These are phyloP conservation scores for Gymnocephalus cernua DNA, from an alignment of 2,113 vertebrate species.

Conservation along the genomic window DNA sequence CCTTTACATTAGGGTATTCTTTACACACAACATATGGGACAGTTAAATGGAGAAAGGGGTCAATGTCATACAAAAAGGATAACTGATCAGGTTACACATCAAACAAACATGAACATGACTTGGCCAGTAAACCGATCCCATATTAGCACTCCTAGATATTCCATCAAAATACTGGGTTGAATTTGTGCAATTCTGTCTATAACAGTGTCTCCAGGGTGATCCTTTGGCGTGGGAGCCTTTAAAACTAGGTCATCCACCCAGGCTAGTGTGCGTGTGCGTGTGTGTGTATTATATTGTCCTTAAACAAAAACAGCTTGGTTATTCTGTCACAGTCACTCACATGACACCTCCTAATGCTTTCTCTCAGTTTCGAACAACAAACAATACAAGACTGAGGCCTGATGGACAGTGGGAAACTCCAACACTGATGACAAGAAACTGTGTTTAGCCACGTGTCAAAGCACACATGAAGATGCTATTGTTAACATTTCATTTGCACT, in stretches of 20 bases:
- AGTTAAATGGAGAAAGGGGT: slow-evolving; percentile 2
- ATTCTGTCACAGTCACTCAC: slow-evolving; percentile 47
- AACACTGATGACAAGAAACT: slow-evolving; percentile 29
- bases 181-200: background rate
- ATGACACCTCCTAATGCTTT: slow-evolving; percentile 40
- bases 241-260: slow-evolving; percentile 50
- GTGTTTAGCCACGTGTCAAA: background rate
- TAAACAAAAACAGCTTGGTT: slow-evolving; percentile 51
- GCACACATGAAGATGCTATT: slow-evolving; percentile 34
- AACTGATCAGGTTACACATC: slow-evolving; percentile 33
- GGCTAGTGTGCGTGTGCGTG: background rate
- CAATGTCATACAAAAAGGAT: slow-evolving; percentile 14
- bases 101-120: slow-evolving; percentile 6
- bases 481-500: slow-evolving; percentile 65
- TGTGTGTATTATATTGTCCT: slow-evolving; percentile 32
- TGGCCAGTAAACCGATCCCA: slow-evolving; percentile 26
- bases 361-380: slow-evolving; percentile 51
- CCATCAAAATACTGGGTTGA: background rate
- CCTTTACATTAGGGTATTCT: slow-evolving; percentile 2
- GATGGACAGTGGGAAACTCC: slow-evolving; percentile 56
- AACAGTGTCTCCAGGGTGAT: background rate
- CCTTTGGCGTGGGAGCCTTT: slow-evolving; percentile 12
- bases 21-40: background rate
- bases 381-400: slow-evolving; percentile 26
- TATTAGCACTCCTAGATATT: background rate